Conservation (phyloP, 2,888 invertebrate species). For the Plagodis dolabraria region DNA sequence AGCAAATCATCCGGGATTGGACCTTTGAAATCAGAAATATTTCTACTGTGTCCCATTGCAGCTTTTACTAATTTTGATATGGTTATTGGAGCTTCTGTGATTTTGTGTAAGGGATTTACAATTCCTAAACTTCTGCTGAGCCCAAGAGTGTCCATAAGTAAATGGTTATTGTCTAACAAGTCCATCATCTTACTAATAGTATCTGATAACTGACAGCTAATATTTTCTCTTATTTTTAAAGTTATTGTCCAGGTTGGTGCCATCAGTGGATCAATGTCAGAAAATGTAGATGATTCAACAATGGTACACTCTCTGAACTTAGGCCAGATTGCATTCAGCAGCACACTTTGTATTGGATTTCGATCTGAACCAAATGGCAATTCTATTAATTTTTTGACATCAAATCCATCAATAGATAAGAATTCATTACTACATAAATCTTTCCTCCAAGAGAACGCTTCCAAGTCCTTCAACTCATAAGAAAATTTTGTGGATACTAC, state of each 20-base stretch:
- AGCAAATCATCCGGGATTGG: constrained; percentile 91
- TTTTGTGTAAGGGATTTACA: constrained; percentile 86
- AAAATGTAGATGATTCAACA: constrained; percentile 94
- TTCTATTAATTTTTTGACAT: constrained; percentile 74
- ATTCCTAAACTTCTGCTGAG: constrained; percentile 76
- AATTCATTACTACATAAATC: constrained; percentile 73
- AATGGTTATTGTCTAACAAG: constrained; percentile 83
- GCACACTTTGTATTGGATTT: constrained; percentile 91
- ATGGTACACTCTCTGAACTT: constrained; percentile 93
- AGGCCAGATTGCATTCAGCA: constrained; percentile 94
- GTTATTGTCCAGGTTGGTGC: constrained; percentile 92
- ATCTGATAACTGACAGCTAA: constrained; percentile 91
- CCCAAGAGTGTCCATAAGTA: constrained; percentile 78
- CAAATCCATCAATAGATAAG: constrained; percentile 77
- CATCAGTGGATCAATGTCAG: constrained; percentile 93
- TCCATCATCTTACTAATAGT: constrained; percentile 89
- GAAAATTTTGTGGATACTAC: constrained; percentile 90
- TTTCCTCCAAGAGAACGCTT: constrained; percentile 87
- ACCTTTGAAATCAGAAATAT: constrained; percentile 86
- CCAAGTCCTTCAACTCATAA: constrained; percentile 87
- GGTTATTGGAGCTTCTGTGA: constrained; percentile 92
- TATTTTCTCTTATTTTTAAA: constrained; percentile 87
- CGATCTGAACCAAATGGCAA: constrained; percentile 94
- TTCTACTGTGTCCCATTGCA: constrained; percentile 78
- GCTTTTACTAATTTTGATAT: constrained; percentile 85